These are phyloP conservation scores for Virgularia gustaviana DNA, from an alignment of 92 coral and sea anemone species.

Conservation along the genomic window DNA sequence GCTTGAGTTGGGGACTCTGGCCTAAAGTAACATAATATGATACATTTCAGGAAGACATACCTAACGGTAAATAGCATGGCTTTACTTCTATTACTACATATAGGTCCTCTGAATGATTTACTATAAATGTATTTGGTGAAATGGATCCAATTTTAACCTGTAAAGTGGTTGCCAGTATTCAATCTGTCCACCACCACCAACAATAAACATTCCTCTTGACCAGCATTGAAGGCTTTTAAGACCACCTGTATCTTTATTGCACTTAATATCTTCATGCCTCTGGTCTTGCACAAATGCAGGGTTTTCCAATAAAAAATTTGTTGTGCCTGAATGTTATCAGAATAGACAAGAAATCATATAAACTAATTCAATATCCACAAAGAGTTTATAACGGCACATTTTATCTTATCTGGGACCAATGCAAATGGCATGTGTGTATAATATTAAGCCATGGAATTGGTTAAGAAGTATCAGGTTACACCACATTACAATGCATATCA, in stretches of 20 bases:
- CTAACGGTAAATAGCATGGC: background rate
- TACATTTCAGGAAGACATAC: background rate
- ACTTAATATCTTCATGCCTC: no score
- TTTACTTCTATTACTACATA: background rate
- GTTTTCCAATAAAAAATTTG: background rate
- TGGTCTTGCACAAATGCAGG: no score
- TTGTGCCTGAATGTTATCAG: background rate
- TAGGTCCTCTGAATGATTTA: background rate
- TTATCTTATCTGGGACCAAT: no score
- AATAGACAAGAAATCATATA: background rate
- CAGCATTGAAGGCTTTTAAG: no score
- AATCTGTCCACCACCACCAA: background rate
- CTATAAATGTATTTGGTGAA: background rate
- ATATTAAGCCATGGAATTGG: no score
- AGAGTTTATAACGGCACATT: background rate
- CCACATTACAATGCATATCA: no score
- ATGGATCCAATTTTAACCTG: background rate
- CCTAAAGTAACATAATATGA: background rate
- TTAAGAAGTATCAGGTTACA: no score
- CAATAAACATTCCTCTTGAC: background rate
- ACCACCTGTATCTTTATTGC: no score
- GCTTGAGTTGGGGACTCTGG: background rate
- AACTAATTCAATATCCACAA: background rate
- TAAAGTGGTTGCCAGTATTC: slow-evolving; percentile 3
- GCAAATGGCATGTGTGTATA: no score